Conservation (phyloP, 2,113 vertebrate genomes). For the Brachypteracias leptosomus region DNA sequence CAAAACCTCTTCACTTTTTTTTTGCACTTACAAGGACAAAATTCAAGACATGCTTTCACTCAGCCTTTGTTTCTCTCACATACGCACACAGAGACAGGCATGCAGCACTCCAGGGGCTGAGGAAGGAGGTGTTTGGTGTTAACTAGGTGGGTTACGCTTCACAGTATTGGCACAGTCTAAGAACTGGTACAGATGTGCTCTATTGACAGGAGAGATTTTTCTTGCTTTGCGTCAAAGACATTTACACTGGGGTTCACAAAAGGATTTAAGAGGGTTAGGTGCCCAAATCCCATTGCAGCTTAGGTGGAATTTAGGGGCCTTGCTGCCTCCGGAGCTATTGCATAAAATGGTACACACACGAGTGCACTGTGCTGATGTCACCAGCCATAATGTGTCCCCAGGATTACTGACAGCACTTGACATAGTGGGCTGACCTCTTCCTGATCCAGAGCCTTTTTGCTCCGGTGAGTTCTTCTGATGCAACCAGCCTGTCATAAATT, state of each 20-base stretch:
- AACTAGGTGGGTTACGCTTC: background rate
- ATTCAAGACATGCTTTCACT: background rate
- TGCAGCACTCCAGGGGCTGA: background rate
- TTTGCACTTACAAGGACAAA: background rate
- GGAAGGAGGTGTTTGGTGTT: background rate
- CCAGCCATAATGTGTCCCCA: background rate
- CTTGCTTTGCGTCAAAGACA: background rate
- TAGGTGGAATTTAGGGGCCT: background rate
- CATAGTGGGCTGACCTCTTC: slow-evolving; percentile 14
- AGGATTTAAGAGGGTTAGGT: background rate
- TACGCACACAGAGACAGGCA: background rate
- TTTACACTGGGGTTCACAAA: background rate
- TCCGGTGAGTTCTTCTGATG: background rate
- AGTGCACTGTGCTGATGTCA: background rate
- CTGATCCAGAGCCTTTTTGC: background rate
- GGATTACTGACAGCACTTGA: background rate
- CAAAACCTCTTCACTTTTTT: background rate
- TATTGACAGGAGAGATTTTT: background rate
- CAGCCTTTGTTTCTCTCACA: background rate
- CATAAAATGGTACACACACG: background rate
- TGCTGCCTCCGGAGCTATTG: background rate
- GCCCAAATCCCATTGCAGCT: background rate
- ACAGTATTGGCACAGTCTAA: background rate
- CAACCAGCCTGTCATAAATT: background rate
- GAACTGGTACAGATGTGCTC: background rate